Conservation (phyloP, 2,888 invertebrate species). For the Andrena marginata region DNA sequence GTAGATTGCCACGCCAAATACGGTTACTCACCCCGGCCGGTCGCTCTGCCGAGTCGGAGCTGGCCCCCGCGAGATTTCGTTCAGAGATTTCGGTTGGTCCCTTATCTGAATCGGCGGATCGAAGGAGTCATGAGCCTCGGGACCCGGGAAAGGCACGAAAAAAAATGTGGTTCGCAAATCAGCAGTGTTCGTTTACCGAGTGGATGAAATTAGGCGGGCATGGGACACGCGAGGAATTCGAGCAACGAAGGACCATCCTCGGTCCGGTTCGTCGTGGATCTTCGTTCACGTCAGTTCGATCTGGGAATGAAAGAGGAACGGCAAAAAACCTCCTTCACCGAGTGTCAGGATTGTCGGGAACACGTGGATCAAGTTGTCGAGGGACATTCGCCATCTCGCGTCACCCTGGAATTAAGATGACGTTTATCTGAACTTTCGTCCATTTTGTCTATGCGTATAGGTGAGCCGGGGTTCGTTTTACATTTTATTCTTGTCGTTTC, state of each 20-base stretch:
- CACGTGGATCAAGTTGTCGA: conserved; percentile 45
- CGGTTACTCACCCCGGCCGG: conserved; percentile 76
- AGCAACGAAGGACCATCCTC: conserved; percentile 15
- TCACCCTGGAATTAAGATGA: conserved; percentile 41
- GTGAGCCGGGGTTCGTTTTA: background rate
- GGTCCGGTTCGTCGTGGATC: conserved; percentile 23
- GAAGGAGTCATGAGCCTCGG: conserved; percentile 61
- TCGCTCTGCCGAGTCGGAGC: conserved; percentile 38
- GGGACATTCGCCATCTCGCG: conserved; percentile 32
- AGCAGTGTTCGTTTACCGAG: conserved; percentile 37
- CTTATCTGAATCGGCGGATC: conserved; percentile 76
- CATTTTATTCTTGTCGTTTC: background rate
- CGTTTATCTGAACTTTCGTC: conserved; percentile 12
- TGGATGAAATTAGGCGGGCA: conserved; percentile 56
- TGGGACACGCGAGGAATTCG: conserved; percentile 51
- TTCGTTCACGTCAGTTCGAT: conserved; percentile 22
- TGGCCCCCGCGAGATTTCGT: conserved; percentile 68
- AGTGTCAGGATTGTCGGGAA: background rate
- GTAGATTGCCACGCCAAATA: conserved; percentile 73
- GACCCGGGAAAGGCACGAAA: conserved; percentile 16
- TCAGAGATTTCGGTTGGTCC: conserved; percentile 63
- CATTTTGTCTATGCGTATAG: background rate
- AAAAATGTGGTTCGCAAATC: conserved; percentile 7
- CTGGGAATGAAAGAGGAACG: conserved; percentile 21
- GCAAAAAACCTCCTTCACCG: background rate